phyloP scores from a whole-genome alignment of 2,888 invertebrate species.

The Hanleya hanleyi region DNA sequence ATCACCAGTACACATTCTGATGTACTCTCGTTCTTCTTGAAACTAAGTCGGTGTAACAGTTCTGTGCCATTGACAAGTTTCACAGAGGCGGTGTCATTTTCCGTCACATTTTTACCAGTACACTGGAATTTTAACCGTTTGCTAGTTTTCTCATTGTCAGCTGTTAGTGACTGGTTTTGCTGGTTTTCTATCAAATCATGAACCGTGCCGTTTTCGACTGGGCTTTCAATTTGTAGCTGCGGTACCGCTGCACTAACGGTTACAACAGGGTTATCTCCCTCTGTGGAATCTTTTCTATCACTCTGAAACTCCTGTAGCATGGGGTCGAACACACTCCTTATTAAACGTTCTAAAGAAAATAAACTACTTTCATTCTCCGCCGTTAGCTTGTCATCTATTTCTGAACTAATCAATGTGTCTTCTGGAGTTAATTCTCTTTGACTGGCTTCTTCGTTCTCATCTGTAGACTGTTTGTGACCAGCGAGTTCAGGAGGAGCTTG shows the following conservation, averaged over 20 bases:
- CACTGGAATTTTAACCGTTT: constrained; percentile 64
- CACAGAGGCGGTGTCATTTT: constrained; percentile 51
- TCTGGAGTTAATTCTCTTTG: background rate
- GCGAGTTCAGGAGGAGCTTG: background rate
- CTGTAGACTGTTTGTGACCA: background rate
- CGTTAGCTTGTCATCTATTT: background rate
- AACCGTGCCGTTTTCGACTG: background rate
- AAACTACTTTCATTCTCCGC: constrained; percentile 17
- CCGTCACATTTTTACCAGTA: constrained; percentile 56
- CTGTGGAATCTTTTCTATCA: constrained; percentile 26
- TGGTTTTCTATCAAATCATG: background rate
- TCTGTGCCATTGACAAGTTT: constrained; percentile 83
- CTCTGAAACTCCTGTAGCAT: constrained; percentile 54
- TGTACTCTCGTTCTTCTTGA: constrained; percentile 77
- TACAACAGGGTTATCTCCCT: constrained; percentile 11
- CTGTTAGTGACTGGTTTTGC: background rate
- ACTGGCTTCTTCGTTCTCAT: too few relatives aligned
- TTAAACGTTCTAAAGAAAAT: constrained; percentile 39
- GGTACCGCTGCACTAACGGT: constrained; percentile 12
- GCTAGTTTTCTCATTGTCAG: constrained; percentile 43
- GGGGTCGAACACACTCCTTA: constrained; percentile 49
- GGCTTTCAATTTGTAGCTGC: constrained; percentile 18
- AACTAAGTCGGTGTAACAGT: constrained; percentile 79
- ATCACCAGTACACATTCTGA: constrained; percentile 81
- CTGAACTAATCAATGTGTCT: background rate